A percentile compares a stretch with the other conserved stretches of the same genome.
Evolutionary conservation across 1,140 invertebrate species (phyloP).

Genomic region (Drosophila elegans): DNA sequence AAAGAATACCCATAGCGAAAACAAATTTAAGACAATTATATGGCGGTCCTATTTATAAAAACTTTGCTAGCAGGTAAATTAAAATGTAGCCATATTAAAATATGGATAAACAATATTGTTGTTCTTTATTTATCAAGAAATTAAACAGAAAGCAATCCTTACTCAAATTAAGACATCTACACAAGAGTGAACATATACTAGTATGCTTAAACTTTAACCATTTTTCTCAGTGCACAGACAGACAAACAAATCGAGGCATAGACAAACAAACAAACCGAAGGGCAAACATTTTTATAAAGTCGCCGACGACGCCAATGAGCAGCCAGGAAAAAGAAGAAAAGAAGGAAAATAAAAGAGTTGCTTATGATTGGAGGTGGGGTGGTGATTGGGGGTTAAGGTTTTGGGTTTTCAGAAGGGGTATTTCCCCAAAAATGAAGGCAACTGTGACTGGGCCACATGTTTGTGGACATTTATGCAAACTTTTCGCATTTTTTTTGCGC

Average conservation of each 20-base stretch:
- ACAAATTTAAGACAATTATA: no score
- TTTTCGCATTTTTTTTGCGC: conserved; percentile 54
- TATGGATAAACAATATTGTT: no score
- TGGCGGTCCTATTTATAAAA: no score
- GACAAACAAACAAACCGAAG: conserved; percentile 73
- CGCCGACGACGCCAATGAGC: conserved; percentile 59
- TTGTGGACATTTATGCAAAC: conserved; percentile 80
- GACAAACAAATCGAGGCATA: conserved; percentile 60
- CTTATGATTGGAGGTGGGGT: conserved; percentile 22
- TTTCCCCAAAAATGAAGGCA: conserved; percentile 17
- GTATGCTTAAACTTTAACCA: no score
- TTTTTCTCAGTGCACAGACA: conserved; percentile 21
- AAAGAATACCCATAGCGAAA: no score
- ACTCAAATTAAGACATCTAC: no score
- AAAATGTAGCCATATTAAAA: no score
- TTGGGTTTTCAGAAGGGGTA: background rate
- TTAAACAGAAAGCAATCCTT: no score
- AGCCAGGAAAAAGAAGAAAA: conserved; percentile 17
- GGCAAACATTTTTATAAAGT: conserved; percentile 83
- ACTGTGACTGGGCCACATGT: conserved; percentile 69
- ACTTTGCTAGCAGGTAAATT: no score
- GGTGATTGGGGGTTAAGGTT: conserved; percentile 4
- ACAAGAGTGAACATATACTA: no score
- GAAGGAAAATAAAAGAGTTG: conserved; percentile 38
- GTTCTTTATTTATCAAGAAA: no score